phyloP scores from a whole-genome alignment of 2,797 vertebrate species.

The Sebastes miniatus region DNA sequence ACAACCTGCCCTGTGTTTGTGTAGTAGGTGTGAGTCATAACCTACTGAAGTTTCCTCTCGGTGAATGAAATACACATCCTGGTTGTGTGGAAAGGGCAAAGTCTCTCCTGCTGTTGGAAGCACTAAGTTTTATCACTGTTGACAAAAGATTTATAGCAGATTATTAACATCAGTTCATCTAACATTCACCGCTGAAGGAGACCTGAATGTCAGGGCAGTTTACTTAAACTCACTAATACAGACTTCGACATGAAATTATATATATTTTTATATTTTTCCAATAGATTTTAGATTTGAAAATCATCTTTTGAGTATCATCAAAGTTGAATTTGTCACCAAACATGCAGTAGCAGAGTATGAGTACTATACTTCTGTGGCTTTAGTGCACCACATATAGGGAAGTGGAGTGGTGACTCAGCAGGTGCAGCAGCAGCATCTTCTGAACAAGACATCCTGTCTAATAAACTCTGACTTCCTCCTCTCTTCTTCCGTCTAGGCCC shows the following conservation, averaged over 20 bases:
- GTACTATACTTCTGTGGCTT: not conserved
- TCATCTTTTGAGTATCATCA: not conserved
- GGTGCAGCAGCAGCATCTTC: not conserved
- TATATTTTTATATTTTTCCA: not conserved
- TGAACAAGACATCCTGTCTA: conserved; percentile 6
- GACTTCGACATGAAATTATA: not conserved
- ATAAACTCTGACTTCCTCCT: conserved; percentile 6
- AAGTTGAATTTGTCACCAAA: not conserved
- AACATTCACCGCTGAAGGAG: not conserved
- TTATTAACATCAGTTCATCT: conserved; percentile 8
- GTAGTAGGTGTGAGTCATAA: not conserved
- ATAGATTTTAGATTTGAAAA: not conserved
- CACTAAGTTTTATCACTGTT: conserved; percentile 46
- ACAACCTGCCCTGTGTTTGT: not conserved
- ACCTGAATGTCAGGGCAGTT: not conserved
- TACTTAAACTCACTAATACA: not conserved
- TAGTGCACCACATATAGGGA: not conserved
- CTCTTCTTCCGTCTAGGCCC: conserved; percentile 81
- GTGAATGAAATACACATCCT: conserved; percentile 37
- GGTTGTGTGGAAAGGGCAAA: conserved; percentile 40
- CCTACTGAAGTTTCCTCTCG: not conserved
- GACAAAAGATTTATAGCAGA: conserved; percentile 44
- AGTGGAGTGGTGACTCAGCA: conserved; percentile 54
- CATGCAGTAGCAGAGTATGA: not conserved
- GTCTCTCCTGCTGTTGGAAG: conserved; percentile 25